These are phyloP conservation scores for Aphelenchoides besseyi DNA, from an alignment of 1,140 invertebrate genomes.

Conservation along the genomic window DNA sequence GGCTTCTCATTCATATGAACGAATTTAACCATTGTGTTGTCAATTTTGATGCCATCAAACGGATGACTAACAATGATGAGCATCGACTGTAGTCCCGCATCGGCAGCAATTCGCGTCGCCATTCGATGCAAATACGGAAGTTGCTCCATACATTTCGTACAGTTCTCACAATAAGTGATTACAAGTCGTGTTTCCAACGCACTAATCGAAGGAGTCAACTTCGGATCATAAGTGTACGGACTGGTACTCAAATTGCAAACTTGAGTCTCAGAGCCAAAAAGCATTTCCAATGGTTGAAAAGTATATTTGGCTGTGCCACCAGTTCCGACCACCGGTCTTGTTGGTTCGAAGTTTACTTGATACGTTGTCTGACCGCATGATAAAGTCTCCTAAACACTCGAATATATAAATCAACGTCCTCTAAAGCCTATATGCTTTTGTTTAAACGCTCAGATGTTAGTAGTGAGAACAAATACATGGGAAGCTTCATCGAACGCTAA, in stretches of 20 bases:
- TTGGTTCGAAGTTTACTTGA: slow-evolving; percentile 37
- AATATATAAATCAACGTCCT: too few relatives aligned
- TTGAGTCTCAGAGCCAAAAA: slow-evolving; percentile 14
- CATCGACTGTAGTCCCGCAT: slow-evolving; percentile 35
- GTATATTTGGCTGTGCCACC: slow-evolving; percentile 32
- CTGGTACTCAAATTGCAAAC: slow-evolving; percentile 33
- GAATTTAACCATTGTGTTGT: slow-evolving; percentile 41
- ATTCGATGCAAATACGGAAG: slow-evolving; percentile 28
- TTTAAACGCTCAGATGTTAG: too few relatives aligned
- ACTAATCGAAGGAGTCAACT: neutral
- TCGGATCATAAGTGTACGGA: neutral
- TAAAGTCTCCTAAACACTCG: slow-evolving; percentile 41
- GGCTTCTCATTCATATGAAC: slow-evolving; percentile 47
- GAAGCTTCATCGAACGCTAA: too few relatives aligned
- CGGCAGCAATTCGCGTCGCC: slow-evolving; percentile 34
- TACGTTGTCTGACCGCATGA: slow-evolving; percentile 45
- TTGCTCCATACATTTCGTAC: slow-evolving; percentile 40
- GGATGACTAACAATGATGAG: slow-evolving; percentile 32
- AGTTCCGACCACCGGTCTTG: slow-evolving; percentile 30
- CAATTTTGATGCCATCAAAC: slow-evolving; percentile 37
- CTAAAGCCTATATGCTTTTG: too few relatives aligned
- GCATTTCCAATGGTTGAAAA: slow-evolving; percentile 27
- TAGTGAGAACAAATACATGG: too few relatives aligned
- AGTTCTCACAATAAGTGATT: slow-evolving; percentile 48
- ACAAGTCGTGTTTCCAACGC: slow-evolving; percentile 28